These are phyloP conservation scores for Microplitis manilae DNA, from an alignment of 2,888 invertebrate species.

Conservation along the genomic window DNA sequence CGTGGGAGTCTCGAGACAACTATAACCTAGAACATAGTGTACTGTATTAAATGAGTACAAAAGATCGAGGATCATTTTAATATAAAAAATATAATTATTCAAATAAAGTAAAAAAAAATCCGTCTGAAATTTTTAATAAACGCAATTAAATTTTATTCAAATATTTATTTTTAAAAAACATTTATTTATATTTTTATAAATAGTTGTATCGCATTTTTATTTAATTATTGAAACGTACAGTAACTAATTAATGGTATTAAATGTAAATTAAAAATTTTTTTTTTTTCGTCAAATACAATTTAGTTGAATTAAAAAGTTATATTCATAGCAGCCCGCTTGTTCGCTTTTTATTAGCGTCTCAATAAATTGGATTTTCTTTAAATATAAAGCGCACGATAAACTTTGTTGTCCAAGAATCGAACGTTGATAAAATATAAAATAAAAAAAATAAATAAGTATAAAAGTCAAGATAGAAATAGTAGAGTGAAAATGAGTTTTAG, in stretches of 20 bases:
- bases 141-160: too few species aligned
- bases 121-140: too few species aligned
- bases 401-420: conserved; percentile 22
- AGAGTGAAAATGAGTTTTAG: conserved; percentile 2
- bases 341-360: conserved; percentile 10
- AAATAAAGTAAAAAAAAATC: not conserved
- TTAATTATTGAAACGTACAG: not conserved
- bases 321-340: not conserved
- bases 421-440: not conserved
- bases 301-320: not conserved
- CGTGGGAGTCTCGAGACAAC: conserved; percentile 43
- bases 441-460: not conserved
- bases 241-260: not conserved
- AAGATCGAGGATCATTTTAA: not conserved
- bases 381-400: conserved; percentile 13
- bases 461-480: not conserved
- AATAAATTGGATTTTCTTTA: conserved; percentile 27
- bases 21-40: conserved; percentile 21
- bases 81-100: not conserved
- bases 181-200: too few species aligned
- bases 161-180: too few species aligned
- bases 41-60: not conserved
- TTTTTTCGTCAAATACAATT: not conserved
- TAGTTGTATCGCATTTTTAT: not conserved
- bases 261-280: not conserved